Base-by-base conservation (phyloP, 2,113 vertebrate species). In the Grammatotria lemairii region DNA sequence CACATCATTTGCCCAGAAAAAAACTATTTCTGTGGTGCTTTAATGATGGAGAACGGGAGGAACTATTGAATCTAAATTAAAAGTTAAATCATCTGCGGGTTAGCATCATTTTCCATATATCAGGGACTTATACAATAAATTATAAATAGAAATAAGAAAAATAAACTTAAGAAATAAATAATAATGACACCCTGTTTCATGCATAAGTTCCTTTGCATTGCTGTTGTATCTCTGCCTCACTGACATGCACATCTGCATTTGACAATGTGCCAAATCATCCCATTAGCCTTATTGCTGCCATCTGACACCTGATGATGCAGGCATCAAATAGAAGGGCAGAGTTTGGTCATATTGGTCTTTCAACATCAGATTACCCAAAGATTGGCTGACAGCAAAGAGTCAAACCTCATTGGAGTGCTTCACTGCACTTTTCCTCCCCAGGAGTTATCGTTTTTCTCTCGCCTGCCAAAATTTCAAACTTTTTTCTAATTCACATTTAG, bases 221-320 rank as follows among this genome's bases (percentile, higher is more conserved):
- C 13, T 57, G 9, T 51, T 80, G 23, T 21, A 53, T 1, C 23
- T 55, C 33, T 42, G 51, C 81, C 58, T 45, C 70, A 16, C 17
- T 58, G n/a, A 12, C 7, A 11, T 28, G 33, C 86, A 90, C 83
- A 93, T 92, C 82, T 86, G 35, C 84, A 85, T 63, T 54, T 86
- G 89, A 93, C 88, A 85, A 90, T 91, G 88, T 95, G 91, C 93
- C 92, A 95, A 82, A 94, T 93, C 55, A 90, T 93, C 86, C 90
- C 95, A 96, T 97, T 96, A 96, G 88, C 86, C 47, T 94, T 96
- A 96, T 96, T 96, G 92, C 94, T 91, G 95, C 89, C 88, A 95
- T 14, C 21, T 87, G 91, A 93, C 89, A 96, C 93, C 83, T 73
- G 93, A 95, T 95, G 84, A 94, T 85, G 81, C 63, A 3, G 78